Conservation (phyloP, 2,113 vertebrate species). For the Podarcis cretensis region DNA sequence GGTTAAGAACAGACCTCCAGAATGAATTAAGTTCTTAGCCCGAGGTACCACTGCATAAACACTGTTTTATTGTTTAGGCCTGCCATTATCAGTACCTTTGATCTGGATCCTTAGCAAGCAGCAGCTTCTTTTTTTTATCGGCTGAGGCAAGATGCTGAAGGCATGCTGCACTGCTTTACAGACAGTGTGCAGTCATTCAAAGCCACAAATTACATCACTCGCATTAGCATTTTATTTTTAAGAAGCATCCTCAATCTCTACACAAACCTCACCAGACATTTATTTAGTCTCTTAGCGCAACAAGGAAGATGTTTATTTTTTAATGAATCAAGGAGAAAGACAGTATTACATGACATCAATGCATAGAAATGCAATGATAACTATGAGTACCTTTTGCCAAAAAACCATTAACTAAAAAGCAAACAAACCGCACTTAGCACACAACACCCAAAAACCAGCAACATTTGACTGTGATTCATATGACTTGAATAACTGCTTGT, state of each 20-base stretch:
- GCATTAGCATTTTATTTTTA: conserved; percentile 12
- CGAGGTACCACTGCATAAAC: not conserved
- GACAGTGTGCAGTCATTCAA: not conserved
- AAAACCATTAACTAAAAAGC: conserved; percentile 29
- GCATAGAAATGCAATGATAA: conserved; percentile 31
- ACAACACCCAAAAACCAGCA: not conserved
- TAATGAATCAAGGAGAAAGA: conserved; percentile 2
- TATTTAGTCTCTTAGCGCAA: conserved; percentile 14
- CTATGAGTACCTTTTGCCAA: conserved; percentile 18
- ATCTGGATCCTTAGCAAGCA: not conserved
- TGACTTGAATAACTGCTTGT: conserved; percentile 27
- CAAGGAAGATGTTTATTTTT: conserved; percentile 22
- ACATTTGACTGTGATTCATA: conserved; percentile 37
- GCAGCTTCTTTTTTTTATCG: conserved; percentile 2
- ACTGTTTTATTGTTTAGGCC: not conserved
- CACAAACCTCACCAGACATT: not conserved
- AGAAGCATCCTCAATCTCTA: conserved; percentile 26
- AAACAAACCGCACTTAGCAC: not conserved
- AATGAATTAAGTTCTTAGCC: too few species aligned
- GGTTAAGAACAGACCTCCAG: too few species aligned
- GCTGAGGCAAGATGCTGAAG: conserved; percentile 8
- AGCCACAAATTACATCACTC: conserved; percentile 14
- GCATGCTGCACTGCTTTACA: not conserved
- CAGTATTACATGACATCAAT: conserved; percentile 36
- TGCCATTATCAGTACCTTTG: conserved; percentile 12